Evolutionary conservation across 2,797 vertebrate genomes (phyloP), one percentile per base, ranked within the genome.

Genomic region (Telmatherina bonti): DNA sequence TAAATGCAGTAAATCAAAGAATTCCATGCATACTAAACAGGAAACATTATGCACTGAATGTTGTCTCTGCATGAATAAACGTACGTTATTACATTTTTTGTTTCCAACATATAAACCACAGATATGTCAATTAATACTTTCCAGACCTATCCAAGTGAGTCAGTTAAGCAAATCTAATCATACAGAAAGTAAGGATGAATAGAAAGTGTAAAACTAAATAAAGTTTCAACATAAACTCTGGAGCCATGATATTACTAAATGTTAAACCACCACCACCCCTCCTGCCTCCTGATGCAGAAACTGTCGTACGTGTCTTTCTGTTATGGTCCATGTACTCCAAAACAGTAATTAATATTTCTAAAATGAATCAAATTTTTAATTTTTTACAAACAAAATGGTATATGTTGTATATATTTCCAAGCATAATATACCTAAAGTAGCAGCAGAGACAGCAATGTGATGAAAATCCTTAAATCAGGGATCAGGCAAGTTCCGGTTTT

Each of bases 11-110:
- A 55, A 71, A 76, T 88, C 49, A 54, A 70, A 74, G 61, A 64
- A 67, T 49, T 67, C 62, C 33, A 73, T 81, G 75, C 73, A 70
- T 41, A 57, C 56, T 33, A 57, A 70, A 70, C 30, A 74, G 71
- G 35, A 77, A 73, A 69, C 38, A 59, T 47, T 26, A n/a, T 66
- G 66, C 13, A 35, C 18, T n/a, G 38, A 15, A 41, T 77, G 36
- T 26, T 36, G 60, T 70, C 27, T 4, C 20, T 51, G 47, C 13
- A 62, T 49, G 51, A 63, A 84, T 77, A 74, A 49, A 20, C 20
- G n/a, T 8, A 45, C 7, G 7, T n/a, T 7, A 7, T 18, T 18
- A 7, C 5, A 8, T 7, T 7, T 18, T 18, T 41, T 16, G 1
- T 7, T 41, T 15, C 38, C 18, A 20, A n/a, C 41, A 49, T 15